Base-by-base conservation (phyloP, 2,888 invertebrate species). In the Zygaena filipendulae region DNA sequence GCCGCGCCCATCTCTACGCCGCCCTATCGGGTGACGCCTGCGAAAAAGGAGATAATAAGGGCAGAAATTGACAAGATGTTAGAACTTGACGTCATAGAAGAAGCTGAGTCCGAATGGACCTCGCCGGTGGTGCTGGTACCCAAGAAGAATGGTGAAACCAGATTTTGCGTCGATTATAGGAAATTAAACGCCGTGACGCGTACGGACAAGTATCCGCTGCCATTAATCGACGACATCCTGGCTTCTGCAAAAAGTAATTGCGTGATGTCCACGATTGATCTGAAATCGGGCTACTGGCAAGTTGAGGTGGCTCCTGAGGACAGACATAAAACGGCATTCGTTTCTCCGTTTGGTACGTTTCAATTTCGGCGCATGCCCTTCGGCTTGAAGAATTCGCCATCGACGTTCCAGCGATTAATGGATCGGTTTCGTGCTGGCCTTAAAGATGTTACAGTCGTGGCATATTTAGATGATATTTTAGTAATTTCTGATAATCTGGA, bases 221-320 rank as follows among this genome's bases (percentile, higher is more conserved):
- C 43, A 0, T 2, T 35, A 27, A 35, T 57, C 3, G 43, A 45
- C 9, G 31, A 38, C 19, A 40, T 59, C 41, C 27, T 52, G 2
- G 27, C 39, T 9, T 39, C 48, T 4, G 47, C 42, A 0, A 43
- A 52, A 52, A 3, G 50, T 53, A 34, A 49, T 51, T 27, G 44
- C 3, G 47, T 30, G 25, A 51, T 52, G 42, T 36, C 49, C 4
- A 55, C 53, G 1, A 30, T 64, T 2, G 58, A 62, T 27, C n/a
- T n/a, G n/a, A n/a, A n/a, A n/a, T 27, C 47, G 3, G 58, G 59
- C 0, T 63, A 59, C 29, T 52, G 48, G 39, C 60, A 60, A 27
- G 40, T 58, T 2, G 16, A 7, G 1, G 32, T 40, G 1, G 7
- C 21, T 7, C 12, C 7, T 9, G 32, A 19, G 13, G 50, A 54